Percentiles rank a stretch among this genome's conserved stretches.
These are phyloP conservation scores for Drosophila elegans DNA, from an alignment of 1,140 invertebrate genomes.

Conservation along the genomic window DNA sequence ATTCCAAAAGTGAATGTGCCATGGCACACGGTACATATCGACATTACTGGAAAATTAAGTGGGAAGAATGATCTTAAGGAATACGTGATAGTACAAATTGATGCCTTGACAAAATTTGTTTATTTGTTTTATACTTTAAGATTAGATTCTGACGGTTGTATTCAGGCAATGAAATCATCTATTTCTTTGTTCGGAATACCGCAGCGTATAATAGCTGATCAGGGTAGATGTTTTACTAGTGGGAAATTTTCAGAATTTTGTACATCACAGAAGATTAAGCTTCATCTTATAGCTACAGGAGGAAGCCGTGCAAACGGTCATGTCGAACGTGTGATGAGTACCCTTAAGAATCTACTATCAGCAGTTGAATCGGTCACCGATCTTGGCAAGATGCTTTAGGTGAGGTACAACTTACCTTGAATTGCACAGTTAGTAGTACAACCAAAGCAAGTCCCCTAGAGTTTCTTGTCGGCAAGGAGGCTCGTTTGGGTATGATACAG, in stretches of 20 bases:
- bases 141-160: slow-evolving; percentile 6
- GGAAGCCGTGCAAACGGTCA: slow-evolving; percentile 28
- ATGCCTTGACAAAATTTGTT: slow-evolving; percentile 7
- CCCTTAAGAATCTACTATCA: no score
- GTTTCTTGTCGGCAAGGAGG: no score
- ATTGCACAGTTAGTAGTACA: no score
- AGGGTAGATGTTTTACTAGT: slow-evolving; percentile 7
- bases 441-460: no score
- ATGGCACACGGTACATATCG: no score
- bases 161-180: not conserved
- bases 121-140: slow-evolving; percentile 13
- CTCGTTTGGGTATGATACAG: no score
- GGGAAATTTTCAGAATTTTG: slow-evolving; percentile 2
- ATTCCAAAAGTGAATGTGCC: slow-evolving; percentile 9
- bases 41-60: slow-evolving; percentile 12
- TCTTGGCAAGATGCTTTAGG: no score
- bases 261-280: slow-evolving; percentile 14
- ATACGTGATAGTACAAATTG: slow-evolving; percentile 7
- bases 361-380: no score
- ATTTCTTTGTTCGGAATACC: slow-evolving; percentile 11
- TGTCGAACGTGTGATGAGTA: slow-evolving; percentile 14
- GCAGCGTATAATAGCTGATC: no score
- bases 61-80: not conserved
- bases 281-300: slow-evolving; percentile 21
- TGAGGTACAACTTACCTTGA: no score